A percentile compares a stretch with the other conserved stretches of the same genome.
Evolutionary conservation across 2,113 vertebrate genomes (phyloP).

Genomic region (Macaca mulatta): DNA sequence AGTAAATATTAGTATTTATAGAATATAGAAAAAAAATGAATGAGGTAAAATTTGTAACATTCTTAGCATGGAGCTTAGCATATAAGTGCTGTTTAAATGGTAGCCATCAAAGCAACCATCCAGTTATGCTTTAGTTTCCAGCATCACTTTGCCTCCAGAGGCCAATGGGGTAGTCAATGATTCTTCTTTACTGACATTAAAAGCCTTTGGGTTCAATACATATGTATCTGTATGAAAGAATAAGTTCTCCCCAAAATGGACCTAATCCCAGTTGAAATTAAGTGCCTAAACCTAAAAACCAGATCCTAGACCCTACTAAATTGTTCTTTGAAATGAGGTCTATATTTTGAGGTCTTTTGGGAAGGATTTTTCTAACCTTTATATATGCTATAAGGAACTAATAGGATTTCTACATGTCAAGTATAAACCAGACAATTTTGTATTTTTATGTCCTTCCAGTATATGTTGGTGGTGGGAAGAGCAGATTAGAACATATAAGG

Average conservation of each 20-base stretch:
- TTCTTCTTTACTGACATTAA: background rate
- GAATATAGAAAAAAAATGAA: background rate
- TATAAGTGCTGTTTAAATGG: background rate
- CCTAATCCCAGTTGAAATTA: background rate
- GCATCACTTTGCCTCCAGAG: background rate
- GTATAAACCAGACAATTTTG: background rate
- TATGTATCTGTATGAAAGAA: background rate
- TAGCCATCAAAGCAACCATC: background rate
- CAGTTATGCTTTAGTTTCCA: background rate
- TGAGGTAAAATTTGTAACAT: background rate
- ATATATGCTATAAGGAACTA: background rate
- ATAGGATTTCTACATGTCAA: background rate
- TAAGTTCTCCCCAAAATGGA: background rate
- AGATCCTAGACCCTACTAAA: background rate
- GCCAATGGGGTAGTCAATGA: background rate
- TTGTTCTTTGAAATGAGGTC: slow-evolving; percentile 1
- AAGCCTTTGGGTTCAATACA: background rate
- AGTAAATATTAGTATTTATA: background rate
- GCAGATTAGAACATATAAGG: background rate
- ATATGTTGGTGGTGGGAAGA: background rate
- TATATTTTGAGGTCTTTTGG: background rate
- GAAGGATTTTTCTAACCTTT: background rate
- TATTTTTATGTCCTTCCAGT: background rate
- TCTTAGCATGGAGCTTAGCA: background rate
- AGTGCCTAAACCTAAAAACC: background rate